phyloP scores from a whole-genome alignment of 2,113 vertebrate genomes.

The Lophochroa leadbeateri region DNA sequence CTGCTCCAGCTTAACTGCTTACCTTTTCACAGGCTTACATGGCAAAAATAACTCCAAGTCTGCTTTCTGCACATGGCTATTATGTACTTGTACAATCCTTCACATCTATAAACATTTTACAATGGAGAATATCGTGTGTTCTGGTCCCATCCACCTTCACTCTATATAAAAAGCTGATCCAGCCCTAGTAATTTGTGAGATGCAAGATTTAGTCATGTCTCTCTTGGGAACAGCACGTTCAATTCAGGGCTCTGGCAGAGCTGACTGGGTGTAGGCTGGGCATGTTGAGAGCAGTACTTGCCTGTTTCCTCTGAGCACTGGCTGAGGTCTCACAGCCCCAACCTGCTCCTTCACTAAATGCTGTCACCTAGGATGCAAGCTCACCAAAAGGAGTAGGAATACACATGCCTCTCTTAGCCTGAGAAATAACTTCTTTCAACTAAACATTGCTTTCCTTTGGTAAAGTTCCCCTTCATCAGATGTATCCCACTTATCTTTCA shows the following conservation, averaged over 20 bases:
- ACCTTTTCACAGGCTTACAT: not conserved
- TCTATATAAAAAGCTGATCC: not conserved
- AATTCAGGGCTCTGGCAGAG: not conserved
- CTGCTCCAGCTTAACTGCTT: not conserved
- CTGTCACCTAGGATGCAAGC: not conserved
- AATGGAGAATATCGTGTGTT: not conserved
- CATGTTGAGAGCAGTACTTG: not conserved
- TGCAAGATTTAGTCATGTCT: not conserved
- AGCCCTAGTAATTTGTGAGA: not conserved
- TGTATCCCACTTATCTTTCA: conserved; percentile 2
- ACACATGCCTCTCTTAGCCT: not conserved
- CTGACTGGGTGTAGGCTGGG: not conserved
- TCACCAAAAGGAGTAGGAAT: not conserved
- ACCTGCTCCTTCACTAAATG: not conserved
- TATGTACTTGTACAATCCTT: not conserved
- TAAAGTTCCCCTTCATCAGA: conserved; percentile 39
- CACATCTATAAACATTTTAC: not conserved
- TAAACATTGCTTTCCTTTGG: conserved; percentile 5
- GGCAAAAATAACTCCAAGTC: not conserved
- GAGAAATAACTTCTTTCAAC: not conserved
- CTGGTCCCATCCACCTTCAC: not conserved
- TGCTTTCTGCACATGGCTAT: not conserved
- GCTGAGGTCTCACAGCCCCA: not conserved
- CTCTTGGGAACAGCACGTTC: not conserved
- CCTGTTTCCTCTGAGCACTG: not conserved